Evolutionary conservation across 2,113 vertebrate species (phyloP).

Genomic region (Serinus canaria): DNA sequence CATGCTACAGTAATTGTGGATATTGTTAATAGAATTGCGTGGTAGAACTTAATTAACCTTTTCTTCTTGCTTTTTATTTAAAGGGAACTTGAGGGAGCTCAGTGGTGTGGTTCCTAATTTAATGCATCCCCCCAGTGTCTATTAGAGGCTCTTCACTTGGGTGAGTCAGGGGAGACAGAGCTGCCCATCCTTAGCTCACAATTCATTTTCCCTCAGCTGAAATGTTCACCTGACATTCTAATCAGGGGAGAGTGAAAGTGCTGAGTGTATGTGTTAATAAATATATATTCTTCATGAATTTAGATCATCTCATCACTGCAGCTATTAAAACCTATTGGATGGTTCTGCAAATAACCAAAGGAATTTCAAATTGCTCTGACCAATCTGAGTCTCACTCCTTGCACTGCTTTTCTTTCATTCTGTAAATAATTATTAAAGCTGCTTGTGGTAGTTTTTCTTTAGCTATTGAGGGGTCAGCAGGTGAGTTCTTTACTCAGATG

Average conservation of each 20-base stretch:
- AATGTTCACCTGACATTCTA: not conserved
- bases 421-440: not conserved
- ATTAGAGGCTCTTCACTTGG: not conserved
- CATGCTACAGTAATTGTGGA: not conserved
- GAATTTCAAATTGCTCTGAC: not conserved
- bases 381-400: not conserved
- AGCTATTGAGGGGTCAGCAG: not conserved
- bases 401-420: not conserved
- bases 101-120: not conserved
- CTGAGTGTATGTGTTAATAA: not conserved
- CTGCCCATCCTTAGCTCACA: not conserved
- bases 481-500: not conserved
- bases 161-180: not conserved
- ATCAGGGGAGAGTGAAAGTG: not conserved
- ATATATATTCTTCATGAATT: constrained; percentile 36
- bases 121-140: not conserved
- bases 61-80: constrained; percentile 20
- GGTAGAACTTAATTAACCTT: constrained; percentile 37
- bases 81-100: not conserved
- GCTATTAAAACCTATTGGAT: not conserved
- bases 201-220: not conserved
- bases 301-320: constrained; percentile 5
- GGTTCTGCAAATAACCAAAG: not conserved
- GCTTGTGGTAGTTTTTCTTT: not conserved
- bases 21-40: constrained; percentile 20